Percentiles rank a stretch among this genome's conserved stretches.
These are phyloP conservation scores for Agriopis aurantiaria DNA, from an alignment of 2,888 invertebrate genomes.

Conservation along the genomic window DNA sequence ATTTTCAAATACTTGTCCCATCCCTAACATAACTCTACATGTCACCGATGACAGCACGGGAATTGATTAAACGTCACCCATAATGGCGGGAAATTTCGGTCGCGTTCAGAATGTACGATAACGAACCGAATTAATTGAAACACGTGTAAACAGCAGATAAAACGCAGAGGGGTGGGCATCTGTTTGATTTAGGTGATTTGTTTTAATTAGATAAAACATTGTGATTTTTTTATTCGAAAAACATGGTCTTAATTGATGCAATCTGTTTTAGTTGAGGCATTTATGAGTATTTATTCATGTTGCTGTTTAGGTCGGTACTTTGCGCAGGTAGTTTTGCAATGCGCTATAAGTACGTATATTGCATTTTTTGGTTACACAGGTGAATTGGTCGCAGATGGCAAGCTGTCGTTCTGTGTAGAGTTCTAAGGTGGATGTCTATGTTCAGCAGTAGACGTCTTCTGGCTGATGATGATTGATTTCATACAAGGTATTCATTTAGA, in stretches of 20 bases:
- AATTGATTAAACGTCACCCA: slow-evolving; percentile 54
- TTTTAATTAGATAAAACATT: slow-evolving; percentile 74
- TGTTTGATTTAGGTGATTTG: slow-evolving; percentile 76
- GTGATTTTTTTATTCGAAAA: slow-evolving; percentile 63
- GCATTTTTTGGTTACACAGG: no score
- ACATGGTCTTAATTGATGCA: slow-evolving; percentile 67
- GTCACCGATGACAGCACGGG: slow-evolving; percentile 63
- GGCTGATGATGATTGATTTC: no score
- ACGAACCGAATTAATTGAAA: slow-evolving; percentile 73
- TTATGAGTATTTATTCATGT: slow-evolving; percentile 1
- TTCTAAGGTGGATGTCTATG: no score
- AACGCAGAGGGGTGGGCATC: slow-evolving; percentile 61
- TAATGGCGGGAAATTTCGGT: slow-evolving; percentile 53
- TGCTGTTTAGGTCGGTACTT: background rate
- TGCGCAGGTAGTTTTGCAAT: background rate
- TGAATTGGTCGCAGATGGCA: no score
- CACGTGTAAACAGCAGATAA: slow-evolving; percentile 65
- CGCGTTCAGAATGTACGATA: slow-evolving; percentile 70
- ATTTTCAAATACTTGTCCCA: background rate
- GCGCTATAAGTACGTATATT: background rate
- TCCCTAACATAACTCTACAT: background rate
- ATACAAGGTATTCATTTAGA: no score
- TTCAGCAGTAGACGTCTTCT: no score
- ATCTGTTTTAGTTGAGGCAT: slow-evolving; percentile 52
- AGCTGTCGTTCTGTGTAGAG: no score